Evolutionary conservation across 2,888 invertebrate species (phyloP).

Genomic region (Stictocephala bisonia): DNA sequence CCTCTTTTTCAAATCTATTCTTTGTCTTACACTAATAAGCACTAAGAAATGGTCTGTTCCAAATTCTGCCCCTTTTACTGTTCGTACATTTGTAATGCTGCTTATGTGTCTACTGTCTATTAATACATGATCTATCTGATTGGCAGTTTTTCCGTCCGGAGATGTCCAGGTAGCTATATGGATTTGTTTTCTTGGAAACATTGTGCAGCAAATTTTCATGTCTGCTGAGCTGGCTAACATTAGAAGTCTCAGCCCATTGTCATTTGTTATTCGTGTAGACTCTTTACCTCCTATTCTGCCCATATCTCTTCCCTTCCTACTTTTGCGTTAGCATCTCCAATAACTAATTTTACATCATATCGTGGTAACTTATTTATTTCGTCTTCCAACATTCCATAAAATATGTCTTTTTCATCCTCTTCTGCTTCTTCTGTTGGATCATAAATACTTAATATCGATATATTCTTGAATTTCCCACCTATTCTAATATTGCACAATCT

Average conservation of each 20-base stretch:
- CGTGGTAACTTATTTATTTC: constrained; percentile 1
- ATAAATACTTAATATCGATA: constrained; percentile 41
- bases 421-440: constrained; percentile 44
- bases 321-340: constrained; percentile 19
- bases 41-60: constrained; percentile 46
- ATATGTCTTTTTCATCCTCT: constrained; percentile 4
- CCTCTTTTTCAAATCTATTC: neutral
- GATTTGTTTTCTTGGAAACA: constrained; percentile 46
- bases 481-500: constrained; percentile 31
- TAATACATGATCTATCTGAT: constrained; percentile 48
- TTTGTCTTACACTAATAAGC: constrained; percentile 9
- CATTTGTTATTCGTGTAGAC: constrained; percentile 10
- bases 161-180: constrained; percentile 50
- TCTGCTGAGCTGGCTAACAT: constrained; percentile 32
- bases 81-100: constrained; percentile 36
- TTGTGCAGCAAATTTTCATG: constrained; percentile 43
- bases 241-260: neutral
- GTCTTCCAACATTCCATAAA: constrained; percentile 22
- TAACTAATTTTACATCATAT: neutral
- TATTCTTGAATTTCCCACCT: constrained; percentile 34
- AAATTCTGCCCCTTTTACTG: constrained; percentile 44
- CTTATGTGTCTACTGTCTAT: constrained; percentile 32
- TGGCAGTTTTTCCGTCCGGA: constrained; percentile 49
- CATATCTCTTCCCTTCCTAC: neutral
- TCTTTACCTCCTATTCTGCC: constrained; percentile 3